Base-by-base conservation (phyloP, 2,113 vertebrate genomes). In the Rhadina sibilatrix region DNA sequence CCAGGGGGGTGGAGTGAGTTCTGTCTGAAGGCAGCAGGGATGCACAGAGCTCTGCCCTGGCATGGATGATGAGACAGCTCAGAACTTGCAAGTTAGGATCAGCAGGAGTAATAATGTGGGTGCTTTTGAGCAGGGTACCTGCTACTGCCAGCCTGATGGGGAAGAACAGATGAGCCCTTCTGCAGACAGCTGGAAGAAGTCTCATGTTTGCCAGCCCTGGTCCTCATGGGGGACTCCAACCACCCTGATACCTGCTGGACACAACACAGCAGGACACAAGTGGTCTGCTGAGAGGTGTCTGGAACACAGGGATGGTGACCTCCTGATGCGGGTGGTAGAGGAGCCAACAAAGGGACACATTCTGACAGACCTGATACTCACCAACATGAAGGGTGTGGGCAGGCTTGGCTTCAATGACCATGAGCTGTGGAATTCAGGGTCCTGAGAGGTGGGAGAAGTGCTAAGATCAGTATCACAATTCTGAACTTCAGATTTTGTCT, bases 341-440 rank as follows among this genome's bases (percentile, higher is more conserved):
- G 6, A 54, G 10, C 11, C 33, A 57, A 6, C 2, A 37, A 63
- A 38, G 12, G 25, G 22, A n/a, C 6, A 33, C 20, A 30, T 4
- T 24, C 30, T 82, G 52, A 16, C 31, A 63, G 75, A 66, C 10
- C 24, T 23, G 5, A 59, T 61, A 10, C 11, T 33, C 22, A 71
- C 1, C 8, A 40, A 38, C 9, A 38, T 25, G 42, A 83, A 79
- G 13, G 17, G 0, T 1, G 0, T 69, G 37, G 22, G 2, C 24
- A 82, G 42, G 10, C 7, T 74, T 70, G 54, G 33, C 24, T 88
- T 66, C 18, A 61, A 59, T 28, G 63, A 42, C 44, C 25, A 31
- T 28, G 21, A 87, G 21, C 53, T 44, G 33, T 82, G 31, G 18
- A 87, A 40, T 69, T 81, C 54, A 56, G 23, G 19, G 49, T 82